Base-by-base conservation (phyloP, 2,797 vertebrate genomes). In the Picus viridis region DNA sequence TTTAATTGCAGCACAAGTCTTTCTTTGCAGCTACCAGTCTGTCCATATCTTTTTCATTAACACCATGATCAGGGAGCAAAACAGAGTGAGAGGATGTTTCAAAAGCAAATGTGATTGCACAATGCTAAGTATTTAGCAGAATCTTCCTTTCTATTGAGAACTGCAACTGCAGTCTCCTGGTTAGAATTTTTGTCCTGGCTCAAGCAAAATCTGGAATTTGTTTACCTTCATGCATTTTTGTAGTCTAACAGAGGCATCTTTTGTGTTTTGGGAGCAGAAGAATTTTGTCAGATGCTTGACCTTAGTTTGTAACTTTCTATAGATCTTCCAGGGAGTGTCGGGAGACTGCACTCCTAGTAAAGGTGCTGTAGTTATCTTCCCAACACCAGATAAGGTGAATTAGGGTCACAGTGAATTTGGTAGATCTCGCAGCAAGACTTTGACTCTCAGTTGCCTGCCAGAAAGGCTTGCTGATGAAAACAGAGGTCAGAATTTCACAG, bases 401-500 rank as follows among this genome's bases (percentile, higher is more conserved):
- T 54, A 64, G 15, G 22, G 83, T 85, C 51, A 71, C 12, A 29
- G 54, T n/a, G 83, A 68, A 51, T 77, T 91, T 72, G 9, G 47
- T 56, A 65, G 70, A 72, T 83, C 74, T 91, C 90, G 53, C 29
- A 81, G 76, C 43, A 89, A 80, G 65, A 34, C 12, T 72, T 85
- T 76, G 62, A 63, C 56, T 77, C 84, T 65, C 41, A 30, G 56
- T 30, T 79, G 68, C 54, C 39, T 83, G 64, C n/a, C 49, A 86
- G 70, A 88, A 92, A 59, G 30, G n/a, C 29, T 72, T 73, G 29
- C 19, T 61, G 59, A 51, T 73, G 77, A 88, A 96, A 90, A 59
- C 6, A 86, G 41, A 73, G 86, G 74, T 88, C 74, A 90, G 70
- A 88, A 47, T 63, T 92, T 86, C 86, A 81, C 65, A 86, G 77